phyloP scores from a whole-genome alignment of 2,797 vertebrate species.

The Enteromius fasciolatus region DNA sequence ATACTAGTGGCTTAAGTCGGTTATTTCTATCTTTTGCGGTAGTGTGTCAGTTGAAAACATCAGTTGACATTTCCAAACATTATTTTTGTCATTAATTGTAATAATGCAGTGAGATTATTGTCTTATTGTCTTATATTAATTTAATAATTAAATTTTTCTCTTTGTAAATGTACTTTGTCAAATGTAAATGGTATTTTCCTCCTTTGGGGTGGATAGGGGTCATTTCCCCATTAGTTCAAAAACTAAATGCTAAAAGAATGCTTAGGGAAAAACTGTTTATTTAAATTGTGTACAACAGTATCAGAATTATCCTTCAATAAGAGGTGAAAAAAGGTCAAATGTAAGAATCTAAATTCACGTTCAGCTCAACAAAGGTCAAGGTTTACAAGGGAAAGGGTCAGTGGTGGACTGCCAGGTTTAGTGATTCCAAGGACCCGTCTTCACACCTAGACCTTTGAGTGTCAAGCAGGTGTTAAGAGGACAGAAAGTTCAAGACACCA shows the following conservation, averaged over 20 bases:
- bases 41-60: too few species aligned
- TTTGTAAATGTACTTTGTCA: too few species aligned
- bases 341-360: background rate
- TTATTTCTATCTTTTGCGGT: too few species aligned
- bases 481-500: slow-evolving; percentile 35
- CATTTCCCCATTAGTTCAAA: background rate
- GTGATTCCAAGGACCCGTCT: slow-evolving; percentile 52
- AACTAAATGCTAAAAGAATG: background rate
- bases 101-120: too few species aligned
- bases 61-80: too few species aligned
- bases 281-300: background rate
- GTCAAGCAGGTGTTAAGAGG: slow-evolving; percentile 59
- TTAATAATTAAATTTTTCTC: too few species aligned
- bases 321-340: background rate
- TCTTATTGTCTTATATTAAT: too few species aligned
- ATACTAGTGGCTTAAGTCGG: too few species aligned
- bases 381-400: slow-evolving; percentile 12
- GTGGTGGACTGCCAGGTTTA: slow-evolving; percentile 2
- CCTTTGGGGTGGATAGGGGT: too few species aligned
- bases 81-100: too few species aligned
- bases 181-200: too few species aligned
- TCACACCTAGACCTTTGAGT: slow-evolving; percentile 48
- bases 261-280: too few species aligned
- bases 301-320: background rate
- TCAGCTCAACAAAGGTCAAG: background rate